These are phyloP conservation scores for Matsumyia berberina DNA, from an alignment of 2,888 invertebrate species.

Conservation along the genomic window DNA sequence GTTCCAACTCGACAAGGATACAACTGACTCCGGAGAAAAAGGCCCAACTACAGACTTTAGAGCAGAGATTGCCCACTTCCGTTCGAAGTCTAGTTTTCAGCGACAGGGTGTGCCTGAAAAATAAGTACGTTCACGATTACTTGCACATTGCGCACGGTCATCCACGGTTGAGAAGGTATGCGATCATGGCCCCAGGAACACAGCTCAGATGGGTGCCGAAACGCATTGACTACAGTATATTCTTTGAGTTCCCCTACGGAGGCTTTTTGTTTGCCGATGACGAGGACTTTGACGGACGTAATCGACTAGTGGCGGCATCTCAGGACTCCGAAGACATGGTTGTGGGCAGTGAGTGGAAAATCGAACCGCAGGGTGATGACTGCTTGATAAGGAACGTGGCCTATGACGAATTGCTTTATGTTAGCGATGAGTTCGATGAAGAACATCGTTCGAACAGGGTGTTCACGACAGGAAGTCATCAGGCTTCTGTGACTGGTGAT, in stretches of 20 bases:
- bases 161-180: conserved; percentile 45
- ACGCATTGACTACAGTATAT: conserved; percentile 46
- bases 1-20: conserved; percentile 51
- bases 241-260: conserved; percentile 70
- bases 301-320: conserved; percentile 60
- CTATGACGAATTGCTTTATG: conserved; percentile 62
- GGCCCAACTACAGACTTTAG: conserved; percentile 29
- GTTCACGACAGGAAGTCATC: conserved; percentile 30
- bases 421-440: conserved; percentile 57
- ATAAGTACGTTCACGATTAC: conserved; percentile 56
- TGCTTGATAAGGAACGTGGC: conserved; percentile 53
- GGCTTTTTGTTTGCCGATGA: conserved; percentile 59
- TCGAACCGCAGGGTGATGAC: conserved; percentile 60
- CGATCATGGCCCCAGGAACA: conserved; percentile 63
- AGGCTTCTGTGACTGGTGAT: conserved; percentile 1
- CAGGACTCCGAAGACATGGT: conserved; percentile 48
- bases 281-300: conserved; percentile 35
- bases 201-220: conserved; percentile 60
- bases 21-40: conserved; percentile 46
- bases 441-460: conserved; percentile 63
- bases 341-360: conserved; percentile 59
- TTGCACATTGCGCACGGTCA: conserved; percentile 69
- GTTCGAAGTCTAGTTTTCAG: conserved; percentile 58
- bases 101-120: conserved; percentile 61
- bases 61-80: conserved; percentile 50